Evolutionary conservation across 2,113 vertebrate species (phyloP).

Genomic region (Indicator indicator): DNA sequence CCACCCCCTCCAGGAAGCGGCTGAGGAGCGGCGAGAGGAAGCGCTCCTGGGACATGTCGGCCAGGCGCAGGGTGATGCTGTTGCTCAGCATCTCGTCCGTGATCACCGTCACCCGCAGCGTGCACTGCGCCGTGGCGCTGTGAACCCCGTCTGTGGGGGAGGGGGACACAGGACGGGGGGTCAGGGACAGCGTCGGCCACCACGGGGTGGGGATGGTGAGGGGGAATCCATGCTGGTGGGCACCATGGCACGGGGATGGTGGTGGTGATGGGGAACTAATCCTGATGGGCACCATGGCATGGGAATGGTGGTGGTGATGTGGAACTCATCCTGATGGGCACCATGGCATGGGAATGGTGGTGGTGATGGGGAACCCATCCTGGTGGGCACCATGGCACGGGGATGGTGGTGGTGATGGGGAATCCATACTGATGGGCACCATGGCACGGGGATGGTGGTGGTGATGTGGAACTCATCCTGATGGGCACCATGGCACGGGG

Average conservation of each 20-base stretch:
- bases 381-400: background rate
- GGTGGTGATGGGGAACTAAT: background rate
- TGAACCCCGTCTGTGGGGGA: conserved; percentile 85
- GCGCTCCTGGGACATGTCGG: conserved; percentile 91
- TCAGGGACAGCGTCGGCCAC: background rate
- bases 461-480: too few relatives aligned
- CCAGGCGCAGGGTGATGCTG: conserved; percentile 93
- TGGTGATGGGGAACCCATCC: background rate
- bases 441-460: rapidly evolving
- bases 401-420: background rate
- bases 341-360: background rate
- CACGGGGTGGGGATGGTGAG: background rate
- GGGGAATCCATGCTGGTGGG: rapidly evolving
- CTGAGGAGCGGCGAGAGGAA: conserved; percentile 91
- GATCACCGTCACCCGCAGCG: conserved; percentile 92
- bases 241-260: background rate
- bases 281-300: too few relatives aligned
- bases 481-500: too few relatives aligned
- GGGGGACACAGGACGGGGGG: rapidly evolving
- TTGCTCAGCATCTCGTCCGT: conserved; percentile 97
- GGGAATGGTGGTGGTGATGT: background rate
- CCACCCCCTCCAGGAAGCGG: conserved; percentile 92
- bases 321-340: background rate
- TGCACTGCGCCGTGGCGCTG: conserved; percentile 89
- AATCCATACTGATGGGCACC: rapidly evolving